phyloP scores from a whole-genome alignment of 1,140 invertebrate genomes.

The Caerostris darwini region DNA sequence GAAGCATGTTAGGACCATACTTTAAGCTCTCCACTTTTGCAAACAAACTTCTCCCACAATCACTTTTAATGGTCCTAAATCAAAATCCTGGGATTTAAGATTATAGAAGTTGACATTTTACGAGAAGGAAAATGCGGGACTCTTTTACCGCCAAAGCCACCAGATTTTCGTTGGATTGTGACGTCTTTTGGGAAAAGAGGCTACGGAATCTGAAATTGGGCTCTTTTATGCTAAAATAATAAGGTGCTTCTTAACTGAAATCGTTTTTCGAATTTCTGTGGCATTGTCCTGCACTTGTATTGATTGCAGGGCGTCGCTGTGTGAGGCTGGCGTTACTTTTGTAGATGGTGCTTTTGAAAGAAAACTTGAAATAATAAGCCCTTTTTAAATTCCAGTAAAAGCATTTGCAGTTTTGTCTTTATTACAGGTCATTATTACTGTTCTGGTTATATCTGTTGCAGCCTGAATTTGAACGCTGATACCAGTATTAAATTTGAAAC shows the following conservation, averaged over 20 bases:
- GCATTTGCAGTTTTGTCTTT: neutral
- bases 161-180: neutral
- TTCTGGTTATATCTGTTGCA: neutral
- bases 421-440: too few relatives aligned
- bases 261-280: conserved; percentile 44
- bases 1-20: neutral
- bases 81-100: conserved; percentile 50
- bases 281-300: neutral
- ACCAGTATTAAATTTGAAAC: neutral
- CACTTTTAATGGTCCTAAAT: conserved; percentile 40
- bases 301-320: neutral
- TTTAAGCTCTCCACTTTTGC: neutral
- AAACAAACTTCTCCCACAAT: neutral
- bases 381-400: neutral
- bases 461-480: neutral
- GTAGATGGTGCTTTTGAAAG: conserved; percentile 11
- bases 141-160: conserved; percentile 11
- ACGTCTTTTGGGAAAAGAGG: neutral
- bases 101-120: conserved; percentile 48
- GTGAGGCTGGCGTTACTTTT: neutral
- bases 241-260: conserved; percentile 4
- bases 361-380: neutral
- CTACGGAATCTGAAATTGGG: neutral
- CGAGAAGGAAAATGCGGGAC: conserved; percentile 10
- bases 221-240: conserved; percentile 64